Conservation (phyloP, 2,888 invertebrate genomes). For the Digitonthophagus gazella region DNA sequence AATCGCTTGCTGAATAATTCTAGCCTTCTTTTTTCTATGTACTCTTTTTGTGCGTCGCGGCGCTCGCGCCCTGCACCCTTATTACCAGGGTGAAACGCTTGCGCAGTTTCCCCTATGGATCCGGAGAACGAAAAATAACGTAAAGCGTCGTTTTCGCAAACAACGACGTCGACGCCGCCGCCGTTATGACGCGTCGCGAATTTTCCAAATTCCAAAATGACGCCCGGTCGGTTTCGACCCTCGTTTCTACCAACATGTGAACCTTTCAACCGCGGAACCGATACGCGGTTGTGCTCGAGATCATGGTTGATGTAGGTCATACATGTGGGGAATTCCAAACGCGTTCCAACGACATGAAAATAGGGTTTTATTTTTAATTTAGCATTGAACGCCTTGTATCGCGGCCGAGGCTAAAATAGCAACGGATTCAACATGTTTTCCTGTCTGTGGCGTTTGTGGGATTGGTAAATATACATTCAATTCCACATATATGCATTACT, state of each 20-base stretch:
- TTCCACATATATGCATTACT: too few relatives aligned
- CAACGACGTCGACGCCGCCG: too few relatives aligned
- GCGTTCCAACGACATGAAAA: slow-evolving; percentile 8
- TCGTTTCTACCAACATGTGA: not conserved
- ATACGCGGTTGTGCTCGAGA: not conserved
- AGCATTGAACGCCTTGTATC: not conserved
- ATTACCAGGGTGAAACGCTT: not conserved
- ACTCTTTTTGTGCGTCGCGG: not conserved
- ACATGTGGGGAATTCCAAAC: not conserved
- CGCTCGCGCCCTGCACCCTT: not conserved
- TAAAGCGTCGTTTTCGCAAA: not conserved
- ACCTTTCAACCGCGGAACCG: not conserved
- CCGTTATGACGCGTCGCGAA: not conserved
- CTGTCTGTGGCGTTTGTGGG: slow-evolving; percentile 58
- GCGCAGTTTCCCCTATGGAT: not conserved
- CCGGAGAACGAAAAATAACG: not conserved
- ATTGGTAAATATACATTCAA: slow-evolving; percentile 37
- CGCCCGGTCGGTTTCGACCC: not conserved
- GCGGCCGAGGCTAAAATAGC: slow-evolving; percentile 2
- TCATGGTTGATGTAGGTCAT: slow-evolving; percentile 10
- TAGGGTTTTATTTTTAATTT: slow-evolving; percentile 13
- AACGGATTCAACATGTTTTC: slow-evolving; percentile 31
- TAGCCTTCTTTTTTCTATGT: slow-evolving; percentile 3
- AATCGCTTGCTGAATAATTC: slow-evolving; percentile 10
- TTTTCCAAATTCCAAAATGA: not conserved